Evolutionary conservation across 2,113 vertebrate genomes (phyloP).

Genomic region (Himantopus leucocephalus): DNA sequence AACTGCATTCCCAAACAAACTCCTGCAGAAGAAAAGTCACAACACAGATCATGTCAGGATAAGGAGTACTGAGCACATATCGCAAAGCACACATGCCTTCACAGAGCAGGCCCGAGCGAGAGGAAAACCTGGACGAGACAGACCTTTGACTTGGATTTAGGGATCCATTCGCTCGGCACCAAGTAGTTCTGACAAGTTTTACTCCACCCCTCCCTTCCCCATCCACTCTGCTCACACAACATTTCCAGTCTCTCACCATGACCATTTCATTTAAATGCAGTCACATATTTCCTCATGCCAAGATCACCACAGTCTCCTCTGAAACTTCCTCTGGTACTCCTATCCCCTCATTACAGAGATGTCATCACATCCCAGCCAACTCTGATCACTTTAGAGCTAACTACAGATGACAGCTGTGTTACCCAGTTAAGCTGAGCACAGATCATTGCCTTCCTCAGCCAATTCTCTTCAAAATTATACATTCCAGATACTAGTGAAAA

Average conservation of each 20-base stretch:
- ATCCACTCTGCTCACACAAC: background rate
- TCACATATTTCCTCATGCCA: rapidly evolving
- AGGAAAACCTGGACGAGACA: background rate
- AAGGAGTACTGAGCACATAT: background rate
- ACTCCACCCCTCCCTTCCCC: background rate
- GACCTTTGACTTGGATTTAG: background rate
- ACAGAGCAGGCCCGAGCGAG: background rate
- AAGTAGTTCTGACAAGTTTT: background rate
- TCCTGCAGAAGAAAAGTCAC: conserved; percentile 73
- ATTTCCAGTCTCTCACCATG: background rate
- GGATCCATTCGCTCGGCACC: background rate
- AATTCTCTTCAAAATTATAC: background rate
- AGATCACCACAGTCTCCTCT: background rate
- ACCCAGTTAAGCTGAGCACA: background rate
- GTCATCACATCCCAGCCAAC: background rate
- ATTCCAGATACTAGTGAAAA: background rate
- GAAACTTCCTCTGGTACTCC: background rate
- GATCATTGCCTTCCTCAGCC: background rate
- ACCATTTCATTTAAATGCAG: background rate
- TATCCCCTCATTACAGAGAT: background rate
- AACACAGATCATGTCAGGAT: background rate
- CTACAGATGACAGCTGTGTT: background rate
- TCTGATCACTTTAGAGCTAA: background rate
- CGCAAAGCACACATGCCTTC: background rate
- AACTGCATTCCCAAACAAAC: conserved; percentile 97